Conservation (phyloP, 2,888 invertebrate species). For the Sminthurinus aureus region DNA sequence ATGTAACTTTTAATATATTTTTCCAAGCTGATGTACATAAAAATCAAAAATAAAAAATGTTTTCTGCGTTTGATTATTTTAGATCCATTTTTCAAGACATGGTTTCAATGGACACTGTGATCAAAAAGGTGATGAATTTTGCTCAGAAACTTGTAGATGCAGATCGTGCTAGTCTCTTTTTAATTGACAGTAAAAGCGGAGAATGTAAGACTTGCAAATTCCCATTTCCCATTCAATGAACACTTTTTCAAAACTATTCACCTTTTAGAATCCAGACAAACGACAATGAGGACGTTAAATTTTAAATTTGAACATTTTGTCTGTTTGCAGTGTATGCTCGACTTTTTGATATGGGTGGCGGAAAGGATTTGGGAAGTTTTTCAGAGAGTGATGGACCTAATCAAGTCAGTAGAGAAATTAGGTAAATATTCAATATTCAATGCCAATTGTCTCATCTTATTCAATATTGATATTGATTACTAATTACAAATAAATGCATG, state of each 20-base stretch:
- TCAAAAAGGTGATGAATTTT: constrained; percentile 83
- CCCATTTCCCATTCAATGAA: too few species aligned
- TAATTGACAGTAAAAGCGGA: constrained; percentile 75
- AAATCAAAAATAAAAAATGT: not conserved
- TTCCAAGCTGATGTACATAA: not conserved
- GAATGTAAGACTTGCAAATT: too few species aligned
- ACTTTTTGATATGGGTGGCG: constrained; percentile 76
- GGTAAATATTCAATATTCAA: constrained; percentile 7
- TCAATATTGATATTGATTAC: not conserved
- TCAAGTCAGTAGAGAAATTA: constrained; percentile 61
- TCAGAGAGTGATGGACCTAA: constrained; percentile 24
- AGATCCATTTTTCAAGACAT: constrained; percentile 90
- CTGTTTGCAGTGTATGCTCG: not conserved
- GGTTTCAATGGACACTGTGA: constrained; percentile 74
- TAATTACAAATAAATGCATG: not conserved
- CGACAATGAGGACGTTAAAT: too few species aligned
- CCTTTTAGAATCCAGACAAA: too few species aligned
- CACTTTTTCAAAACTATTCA: too few species aligned
- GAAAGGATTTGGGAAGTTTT: constrained; percentile 58
- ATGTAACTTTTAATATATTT: not conserved
- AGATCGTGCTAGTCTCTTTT: constrained; percentile 82
- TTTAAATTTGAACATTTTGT: not conserved
- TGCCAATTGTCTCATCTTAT: not conserved
- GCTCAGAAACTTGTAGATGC: constrained; percentile 83
- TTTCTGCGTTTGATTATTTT: not conserved